Base-by-base conservation (phyloP, 2,888 invertebrate genomes). In the Conus canariensis region DNA sequence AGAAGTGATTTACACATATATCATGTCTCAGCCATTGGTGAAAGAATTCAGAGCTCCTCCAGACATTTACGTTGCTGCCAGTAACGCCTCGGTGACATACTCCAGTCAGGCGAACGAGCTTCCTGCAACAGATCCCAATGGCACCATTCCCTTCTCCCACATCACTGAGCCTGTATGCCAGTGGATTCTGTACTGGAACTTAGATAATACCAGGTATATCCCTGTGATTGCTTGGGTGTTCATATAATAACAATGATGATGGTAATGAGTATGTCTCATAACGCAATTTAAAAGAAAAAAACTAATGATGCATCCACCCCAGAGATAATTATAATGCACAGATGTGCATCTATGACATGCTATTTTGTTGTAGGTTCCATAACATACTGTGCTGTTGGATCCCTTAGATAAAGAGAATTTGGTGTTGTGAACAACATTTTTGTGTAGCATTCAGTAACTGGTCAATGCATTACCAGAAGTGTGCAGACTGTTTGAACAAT, bases 151-250 rank as follows among this genome's bases (percentile, higher is more conserved):
- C 60, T 91, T 90, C 87, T 19, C 25, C n/a, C 90, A 92, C 59
- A 90, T 94, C n/a, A 88, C 91, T 19, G 91, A 93, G 89, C 93
- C 94, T 22, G 90, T 93, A 10, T 95, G 95, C 91, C 93, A 94
- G 88, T 94, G 94, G 93, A 94, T 95, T 88, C 91, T 95, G 12
- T 94, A 94, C 90, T 93, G 91, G 88, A 94, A 95, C 89, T 93
- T 95, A 30, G 67, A 87, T 77, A 59, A 85, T 45, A 87, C 90
- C 59, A 60, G 92, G 90, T 90, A 88, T 30, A 30, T 80, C 14
- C 22, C n/a, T 5, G 0, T 70, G 22, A 22, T 22, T 70, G 70
- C 22, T 70, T 16, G 22, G 70, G 22, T 70, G 19, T 70, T 70
- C 1, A 16, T 64, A 6, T 64, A 64, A 64, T 45, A 45, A 30